Conservation (phyloP, 2,797 vertebrate species). For the Australoheros facetus region DNA sequence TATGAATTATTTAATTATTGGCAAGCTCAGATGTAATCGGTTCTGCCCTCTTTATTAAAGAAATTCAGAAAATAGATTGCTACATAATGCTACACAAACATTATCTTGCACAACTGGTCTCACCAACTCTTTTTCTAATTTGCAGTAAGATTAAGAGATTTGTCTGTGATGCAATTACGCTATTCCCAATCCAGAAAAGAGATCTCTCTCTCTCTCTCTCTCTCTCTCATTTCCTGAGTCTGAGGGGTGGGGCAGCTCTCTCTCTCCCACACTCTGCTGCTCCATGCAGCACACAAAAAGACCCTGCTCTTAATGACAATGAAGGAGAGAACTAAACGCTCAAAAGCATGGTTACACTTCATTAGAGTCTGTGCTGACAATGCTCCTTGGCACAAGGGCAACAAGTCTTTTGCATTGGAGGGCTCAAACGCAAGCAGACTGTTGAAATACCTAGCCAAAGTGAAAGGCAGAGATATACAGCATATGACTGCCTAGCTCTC, state of each 20-base stretch:
- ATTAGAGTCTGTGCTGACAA: neutral
- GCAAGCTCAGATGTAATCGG: neutral
- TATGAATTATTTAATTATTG: neutral
- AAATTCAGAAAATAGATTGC: neutral
- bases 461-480: neutral
- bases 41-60: neutral
- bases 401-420: neutral
- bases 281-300: neutral
- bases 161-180: neutral
- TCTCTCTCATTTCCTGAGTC: neutral
- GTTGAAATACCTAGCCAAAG: neutral
- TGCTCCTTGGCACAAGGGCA: neutral
- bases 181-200: constrained; percentile 3
- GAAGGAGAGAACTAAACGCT: neutral
- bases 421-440: neutral
- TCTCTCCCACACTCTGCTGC: neutral
- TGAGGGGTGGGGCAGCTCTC: neutral
- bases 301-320: neutral
- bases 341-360: neutral
- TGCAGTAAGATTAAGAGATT: constrained; percentile 10
- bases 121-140: neutral
- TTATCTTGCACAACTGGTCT: neutral
- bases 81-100: neutral
- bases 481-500: neutral
- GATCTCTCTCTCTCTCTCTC: neutral